Evolutionary conservation across 1,140 invertebrate genomes (phyloP).

Genomic region (Leptonema lineaticorne): DNA sequence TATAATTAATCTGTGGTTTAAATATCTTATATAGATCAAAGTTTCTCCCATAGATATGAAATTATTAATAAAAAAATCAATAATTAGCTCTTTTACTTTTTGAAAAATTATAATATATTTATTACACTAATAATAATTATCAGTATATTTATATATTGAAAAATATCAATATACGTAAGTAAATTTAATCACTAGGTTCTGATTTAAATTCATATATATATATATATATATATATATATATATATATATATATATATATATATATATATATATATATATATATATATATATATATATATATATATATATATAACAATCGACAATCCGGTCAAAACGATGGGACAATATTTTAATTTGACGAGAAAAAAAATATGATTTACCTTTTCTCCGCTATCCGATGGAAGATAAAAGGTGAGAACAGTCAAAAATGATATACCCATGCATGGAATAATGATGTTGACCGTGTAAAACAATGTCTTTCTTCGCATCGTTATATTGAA

Average conservation of each 20-base stretch:
- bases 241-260: not conserved
- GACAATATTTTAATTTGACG: not conserved
- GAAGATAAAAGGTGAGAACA: conserved; percentile 97
- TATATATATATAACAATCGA: not conserved
- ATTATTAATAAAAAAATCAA: no score
- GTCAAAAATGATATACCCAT: conserved; percentile 98
- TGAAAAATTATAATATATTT: no score
- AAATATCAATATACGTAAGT: no score
- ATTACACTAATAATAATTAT: no score
- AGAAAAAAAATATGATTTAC: conserved; percentile 55
- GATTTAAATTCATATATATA: no score
- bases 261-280: not conserved
- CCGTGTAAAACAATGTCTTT: conserved; percentile 96
- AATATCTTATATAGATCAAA: no score
- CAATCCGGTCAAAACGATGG: no score
- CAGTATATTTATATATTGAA: no score
- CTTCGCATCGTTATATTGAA: conserved; percentile 98
- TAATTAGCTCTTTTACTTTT: no score
- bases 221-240: not conserved
- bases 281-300: not conserved
- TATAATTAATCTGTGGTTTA: no score
- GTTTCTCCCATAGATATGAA: no score
- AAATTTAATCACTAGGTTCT: no score
- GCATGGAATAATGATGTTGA: conserved; percentile 96
- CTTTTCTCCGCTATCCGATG: conserved; percentile 98